A percentile compares a stretch with the other conserved stretches of the same genome.
Conservation (phyloP, 2,888 invertebrate species). For the Masnerella sp. region DNA sequence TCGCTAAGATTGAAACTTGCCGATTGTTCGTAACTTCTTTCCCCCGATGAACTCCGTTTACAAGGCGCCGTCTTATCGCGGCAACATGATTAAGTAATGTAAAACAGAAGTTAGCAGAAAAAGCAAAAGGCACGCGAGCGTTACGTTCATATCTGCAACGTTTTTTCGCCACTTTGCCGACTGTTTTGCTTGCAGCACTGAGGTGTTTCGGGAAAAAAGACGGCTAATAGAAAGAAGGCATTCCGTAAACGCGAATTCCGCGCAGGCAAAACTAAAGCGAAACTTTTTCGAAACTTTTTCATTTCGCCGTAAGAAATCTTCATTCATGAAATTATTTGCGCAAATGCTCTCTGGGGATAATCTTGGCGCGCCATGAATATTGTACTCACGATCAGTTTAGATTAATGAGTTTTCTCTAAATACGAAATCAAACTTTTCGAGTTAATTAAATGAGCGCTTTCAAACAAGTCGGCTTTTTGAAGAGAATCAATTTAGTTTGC, state of each 20-base stretch:
- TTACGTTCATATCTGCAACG: conserved; percentile 30
- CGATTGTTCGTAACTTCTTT: conserved; percentile 54
- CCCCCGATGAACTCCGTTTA: conserved; percentile 42
- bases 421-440: too few species aligned
- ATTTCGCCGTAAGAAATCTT: conserved; percentile 59
- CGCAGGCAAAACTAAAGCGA: conserved; percentile 57
- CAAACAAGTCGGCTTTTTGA: too few species aligned
- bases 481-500: too few species aligned
- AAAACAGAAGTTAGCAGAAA: conserved; percentile 32
- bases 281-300: conserved; percentile 66
- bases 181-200: conserved; percentile 19
- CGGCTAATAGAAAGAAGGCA: conserved; percentile 41
- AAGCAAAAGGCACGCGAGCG: neutral
- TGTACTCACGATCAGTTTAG: too few species aligned
- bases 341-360: too few species aligned
- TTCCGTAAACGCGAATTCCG: conserved; percentile 30
- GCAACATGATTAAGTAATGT: conserved; percentile 47
- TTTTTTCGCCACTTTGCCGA: conserved; percentile 13
- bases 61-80: conserved; percentile 26
- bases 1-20: conserved; percentile 63
- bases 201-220: conserved; percentile 25
- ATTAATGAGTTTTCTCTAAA: too few species aligned
- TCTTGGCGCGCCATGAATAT: too few species aligned
- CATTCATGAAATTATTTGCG: conserved; percentile 45
- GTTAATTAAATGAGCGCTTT: too few species aligned